Evolutionary conservation across 2,113 vertebrate genomes (phyloP).

Genomic region (Ageneiosus marmoratus): DNA sequence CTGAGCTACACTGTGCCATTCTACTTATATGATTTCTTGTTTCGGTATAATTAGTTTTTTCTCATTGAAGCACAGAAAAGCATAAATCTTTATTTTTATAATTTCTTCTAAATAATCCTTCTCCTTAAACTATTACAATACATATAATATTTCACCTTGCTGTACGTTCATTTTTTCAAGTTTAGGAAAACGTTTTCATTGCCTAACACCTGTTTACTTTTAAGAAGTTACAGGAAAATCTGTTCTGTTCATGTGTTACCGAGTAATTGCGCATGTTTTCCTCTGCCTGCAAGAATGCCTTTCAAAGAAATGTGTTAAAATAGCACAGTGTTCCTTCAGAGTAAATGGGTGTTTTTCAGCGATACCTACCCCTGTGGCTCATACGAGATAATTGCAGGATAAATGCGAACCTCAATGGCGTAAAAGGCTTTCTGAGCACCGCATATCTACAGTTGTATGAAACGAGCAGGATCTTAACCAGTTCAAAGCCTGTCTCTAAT

Average conservation of each 20-base stretch:
- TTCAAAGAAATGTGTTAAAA: constrained; percentile 40
- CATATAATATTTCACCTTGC: not conserved
- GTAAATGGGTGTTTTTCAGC: constrained; percentile 32
- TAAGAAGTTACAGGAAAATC: constrained; percentile 11
- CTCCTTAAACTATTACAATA: not conserved
- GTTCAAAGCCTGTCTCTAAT: constrained; percentile 22
- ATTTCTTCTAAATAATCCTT: constrained; percentile 33
- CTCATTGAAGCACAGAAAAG: no score
- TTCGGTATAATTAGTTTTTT: constrained; percentile 14
- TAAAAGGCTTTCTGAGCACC: constrained; percentile 41
- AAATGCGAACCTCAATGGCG: constrained; percentile 28
- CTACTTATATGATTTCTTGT: not conserved
- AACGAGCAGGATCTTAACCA: constrained; percentile 24
- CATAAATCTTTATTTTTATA: no score
- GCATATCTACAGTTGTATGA: constrained; percentile 21
- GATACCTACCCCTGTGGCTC: constrained; percentile 1
- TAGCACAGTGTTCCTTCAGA: constrained; percentile 40
- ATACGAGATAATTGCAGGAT: constrained; percentile 46
- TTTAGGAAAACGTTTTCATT: constrained; percentile 6
- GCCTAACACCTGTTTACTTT: constrained; percentile 39
- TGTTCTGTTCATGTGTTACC: constrained; percentile 9
- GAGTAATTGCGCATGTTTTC: constrained; percentile 39
- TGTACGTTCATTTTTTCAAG: not conserved
- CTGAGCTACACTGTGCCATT: constrained; percentile 5
- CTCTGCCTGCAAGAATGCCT: constrained; percentile 12